Evolutionary conservation across 2,888 invertebrate genomes (phyloP), one percentile per base, ranked within the genome.

Genomic region (Hydraecia micacea): DNA sequence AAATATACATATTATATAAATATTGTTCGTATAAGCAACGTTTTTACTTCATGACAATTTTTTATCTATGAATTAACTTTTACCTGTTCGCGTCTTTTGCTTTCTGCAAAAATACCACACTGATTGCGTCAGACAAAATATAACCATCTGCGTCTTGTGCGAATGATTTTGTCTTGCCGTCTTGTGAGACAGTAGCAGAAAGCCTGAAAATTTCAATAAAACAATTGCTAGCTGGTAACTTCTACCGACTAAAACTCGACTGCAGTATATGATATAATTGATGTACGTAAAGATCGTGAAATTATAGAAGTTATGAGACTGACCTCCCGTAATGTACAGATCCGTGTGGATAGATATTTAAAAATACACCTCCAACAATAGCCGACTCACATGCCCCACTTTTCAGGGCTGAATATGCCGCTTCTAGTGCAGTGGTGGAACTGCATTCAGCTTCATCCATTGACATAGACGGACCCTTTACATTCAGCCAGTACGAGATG

Each of bases 301-400:
- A 42, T 28, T 5, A 21, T 42, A 28, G n/a, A 6, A 42, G n/a
- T n/a, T 42, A 67, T 28, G 28, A 67, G 67, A 67, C 67, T 28
- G 21, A 67, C 95, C 95, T 93, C 77, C 90, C 90, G 76, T 91
- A 93, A 72, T 95, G 95, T 4, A 95, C 83, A 5, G 93, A 90
- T 0, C 91, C 88, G 55, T 95, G 93, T 0, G 98, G 98, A 81
- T 97, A 97, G 28, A 98, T 90, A 74, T 97, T 97, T 25, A 98
- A 88, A 85, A 96, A 97, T 9, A 25, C 96, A 2, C 97, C 97
- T 2, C 97, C 97, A 4, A 98, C 98, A 49, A 98, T 95, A 18
- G 98, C 98, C 0, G 94, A 93, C 21, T 95, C 96, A 73, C 95
- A 95, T 11, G 92, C 92, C 0, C 95, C 96, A 0, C 91, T 87